Percentiles rank a stretch among this genome's conserved stretches.
These are phyloP conservation scores for Ischnus inquisitorius DNA, from an alignment of 2,888 invertebrate species.

Conservation along the genomic window DNA sequence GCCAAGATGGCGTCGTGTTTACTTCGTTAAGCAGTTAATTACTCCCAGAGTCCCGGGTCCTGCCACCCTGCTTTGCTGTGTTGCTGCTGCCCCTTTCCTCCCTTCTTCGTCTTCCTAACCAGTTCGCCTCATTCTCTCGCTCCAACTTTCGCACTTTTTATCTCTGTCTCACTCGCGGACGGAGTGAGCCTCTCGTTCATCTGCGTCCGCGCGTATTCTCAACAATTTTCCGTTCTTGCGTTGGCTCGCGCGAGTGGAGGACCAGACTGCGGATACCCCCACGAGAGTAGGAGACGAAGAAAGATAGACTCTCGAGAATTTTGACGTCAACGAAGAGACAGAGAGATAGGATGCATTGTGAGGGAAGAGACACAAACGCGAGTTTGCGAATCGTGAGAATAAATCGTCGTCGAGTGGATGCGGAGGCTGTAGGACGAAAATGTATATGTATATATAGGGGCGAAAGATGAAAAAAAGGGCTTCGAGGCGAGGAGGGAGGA, in stretches of 20 bases:
- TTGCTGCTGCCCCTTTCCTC: slow-evolving; percentile 45
- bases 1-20: slow-evolving; percentile 85
- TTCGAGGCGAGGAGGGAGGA: slow-evolving; percentile 20
- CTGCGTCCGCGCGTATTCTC: slow-evolving; percentile 63
- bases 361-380: neutral
- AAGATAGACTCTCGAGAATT: slow-evolving; percentile 44
- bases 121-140: slow-evolving; percentile 54
- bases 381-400: slow-evolving; percentile 55
- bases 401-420: slow-evolving; percentile 52
- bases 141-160: slow-evolving; percentile 47
- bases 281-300: slow-evolving; percentile 17
- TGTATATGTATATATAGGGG: neutral
- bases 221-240: slow-evolving; percentile 61
- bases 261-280: slow-evolving; percentile 41
- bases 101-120: slow-evolving; percentile 43
- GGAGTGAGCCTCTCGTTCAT: slow-evolving; percentile 56
- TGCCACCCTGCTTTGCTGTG: slow-evolving; percentile 76
- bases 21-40: slow-evolving; percentile 86
- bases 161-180: slow-evolving; percentile 36
- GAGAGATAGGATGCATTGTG: neutral
- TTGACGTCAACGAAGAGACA: slow-evolving; percentile 47
- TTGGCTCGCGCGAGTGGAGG: slow-evolving; percentile 62
- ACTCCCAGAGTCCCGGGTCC: slow-evolving; percentile 82
- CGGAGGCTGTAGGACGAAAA: neutral
- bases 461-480: slow-evolving; percentile 27